These are phyloP conservation scores for Serrognathus titanus DNA, from an alignment of 2,888 invertebrate species.

Conservation along the genomic window DNA sequence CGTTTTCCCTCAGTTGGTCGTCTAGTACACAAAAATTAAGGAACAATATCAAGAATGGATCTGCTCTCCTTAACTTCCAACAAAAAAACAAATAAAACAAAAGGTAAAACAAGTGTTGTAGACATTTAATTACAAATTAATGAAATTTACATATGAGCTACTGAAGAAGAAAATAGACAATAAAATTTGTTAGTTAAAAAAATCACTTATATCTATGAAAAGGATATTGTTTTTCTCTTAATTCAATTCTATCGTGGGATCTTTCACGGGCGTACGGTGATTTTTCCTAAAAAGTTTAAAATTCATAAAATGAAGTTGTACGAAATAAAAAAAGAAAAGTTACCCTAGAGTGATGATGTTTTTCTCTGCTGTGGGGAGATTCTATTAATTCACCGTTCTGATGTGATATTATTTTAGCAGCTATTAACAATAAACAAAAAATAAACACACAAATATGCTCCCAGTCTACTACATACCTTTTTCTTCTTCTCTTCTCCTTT, in stretches of 20 bases:
- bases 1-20: slow-evolving; percentile 49
- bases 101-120: background rate
- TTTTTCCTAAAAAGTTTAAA: slow-evolving; percentile 62
- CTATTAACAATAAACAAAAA: slow-evolving; percentile 32
- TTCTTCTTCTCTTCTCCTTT: slow-evolving; percentile 76
- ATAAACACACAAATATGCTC: slow-evolving; percentile 9
- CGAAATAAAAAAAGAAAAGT: slow-evolving; percentile 29
- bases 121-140: slow-evolving; percentile 1
- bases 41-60: slow-evolving; percentile 31
- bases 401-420: slow-evolving; percentile 60
- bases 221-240: slow-evolving; percentile 83
- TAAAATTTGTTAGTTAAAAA: slow-evolving; percentile 9
- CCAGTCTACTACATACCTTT: slow-evolving; percentile 53
- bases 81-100: slow-evolving; percentile 7
- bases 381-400: slow-evolving; percentile 77
- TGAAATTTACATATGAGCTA: slow-evolving; percentile 8
- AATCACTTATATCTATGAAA: slow-evolving; percentile 36
- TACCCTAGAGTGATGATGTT: slow-evolving; percentile 73
- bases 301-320: background rate
- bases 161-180: slow-evolving; percentile 10
- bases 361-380: slow-evolving; percentile 58
- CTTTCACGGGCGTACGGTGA: slow-evolving; percentile 72
- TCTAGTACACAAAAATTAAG: slow-evolving; percentile 47
- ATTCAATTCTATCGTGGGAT: slow-evolving; percentile 71
- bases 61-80: too few species aligned